These are phyloP conservation scores for Tinea pellionella DNA, from an alignment of 2,888 invertebrate species.

Conservation along the genomic window DNA sequence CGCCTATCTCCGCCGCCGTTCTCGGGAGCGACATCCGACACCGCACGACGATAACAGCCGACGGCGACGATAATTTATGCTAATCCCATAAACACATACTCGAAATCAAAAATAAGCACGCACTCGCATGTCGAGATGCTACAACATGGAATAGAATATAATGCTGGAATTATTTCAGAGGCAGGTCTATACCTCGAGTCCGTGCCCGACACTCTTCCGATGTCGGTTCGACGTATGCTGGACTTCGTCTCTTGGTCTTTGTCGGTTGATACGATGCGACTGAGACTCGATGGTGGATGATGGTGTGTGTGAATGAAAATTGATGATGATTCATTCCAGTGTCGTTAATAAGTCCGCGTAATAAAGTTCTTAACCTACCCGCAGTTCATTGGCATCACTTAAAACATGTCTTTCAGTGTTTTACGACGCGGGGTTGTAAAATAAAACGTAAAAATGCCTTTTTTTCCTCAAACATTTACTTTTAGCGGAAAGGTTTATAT, in stretches of 20 bases:
- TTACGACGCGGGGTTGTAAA: constrained; percentile 28
- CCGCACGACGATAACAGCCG: not conserved
- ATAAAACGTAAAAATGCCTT: constrained; percentile 21
- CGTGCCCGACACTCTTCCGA: no score
- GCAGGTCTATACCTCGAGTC: no score
- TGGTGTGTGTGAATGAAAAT: not conserved
- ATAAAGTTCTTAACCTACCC: constrained; percentile 5
- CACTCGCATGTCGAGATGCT: not conserved
- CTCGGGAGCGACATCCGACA: no score
- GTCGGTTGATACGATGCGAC: no score
- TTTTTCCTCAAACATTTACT: constrained; percentile 12
- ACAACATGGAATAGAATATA: not conserved
- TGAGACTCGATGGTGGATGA: no score
- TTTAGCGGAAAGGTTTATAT: not conserved
- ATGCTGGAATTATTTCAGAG: no score
- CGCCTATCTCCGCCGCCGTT: no score
- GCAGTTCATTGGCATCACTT: constrained; percentile 24
- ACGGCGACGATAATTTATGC: not conserved
- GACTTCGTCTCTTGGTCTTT: no score
- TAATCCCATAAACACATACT: not conserved
- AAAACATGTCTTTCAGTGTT: constrained; percentile 23
- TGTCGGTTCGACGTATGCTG: no score
- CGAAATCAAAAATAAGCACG: not conserved
- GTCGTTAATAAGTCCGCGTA: not conserved
- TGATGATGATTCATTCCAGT: not conserved